Conservation (phyloP, 2,113 vertebrate species). For the Amphiprion percula region DNA sequence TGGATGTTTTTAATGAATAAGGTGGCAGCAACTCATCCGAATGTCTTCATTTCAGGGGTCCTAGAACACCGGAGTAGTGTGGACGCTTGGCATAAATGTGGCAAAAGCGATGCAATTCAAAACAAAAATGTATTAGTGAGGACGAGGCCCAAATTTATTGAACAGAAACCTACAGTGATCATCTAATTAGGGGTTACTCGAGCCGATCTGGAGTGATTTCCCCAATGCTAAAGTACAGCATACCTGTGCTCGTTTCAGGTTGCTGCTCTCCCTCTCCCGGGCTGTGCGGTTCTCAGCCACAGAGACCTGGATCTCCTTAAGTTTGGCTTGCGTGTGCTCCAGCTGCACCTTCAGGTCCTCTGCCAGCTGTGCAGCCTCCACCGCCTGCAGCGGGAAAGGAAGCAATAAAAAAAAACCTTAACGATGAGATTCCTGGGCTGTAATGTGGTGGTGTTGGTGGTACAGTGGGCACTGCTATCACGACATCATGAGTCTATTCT, state of each 20-base stretch:
- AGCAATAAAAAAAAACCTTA: conserved; percentile 42
- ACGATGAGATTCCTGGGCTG: conserved; percentile 46
- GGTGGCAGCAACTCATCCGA: too few species aligned
- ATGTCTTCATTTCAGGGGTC: too few species aligned
- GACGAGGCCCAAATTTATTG: not conserved
- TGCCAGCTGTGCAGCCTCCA: conserved; percentile 94
- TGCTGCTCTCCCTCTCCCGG: conserved; percentile 93
- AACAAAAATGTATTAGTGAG: too few species aligned
- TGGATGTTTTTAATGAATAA: too few species aligned
- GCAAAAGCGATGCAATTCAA: too few species aligned
- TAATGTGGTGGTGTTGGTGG: conserved; percentile 28
- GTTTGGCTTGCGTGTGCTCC: conserved; percentile 91
- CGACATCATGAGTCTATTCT: not conserved
- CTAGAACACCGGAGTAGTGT: too few species aligned
- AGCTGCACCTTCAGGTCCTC: conserved; percentile 95
- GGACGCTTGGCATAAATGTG: too few species aligned
- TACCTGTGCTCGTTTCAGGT: conserved; percentile 94
- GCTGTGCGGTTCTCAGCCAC: conserved; percentile 92
- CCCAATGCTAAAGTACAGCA: not conserved
- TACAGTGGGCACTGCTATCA: not conserved
- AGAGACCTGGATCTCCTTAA: conserved; percentile 92
- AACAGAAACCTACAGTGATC: not conserved
- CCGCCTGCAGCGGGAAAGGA: conserved; percentile 85
- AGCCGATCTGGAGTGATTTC: not conserved
- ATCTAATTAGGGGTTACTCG: not conserved